Evolutionary conservation across 1,140 invertebrate species (phyloP), one percentile per base, ranked within the genome.

Genomic region (Cotesia vestalis): DNA sequence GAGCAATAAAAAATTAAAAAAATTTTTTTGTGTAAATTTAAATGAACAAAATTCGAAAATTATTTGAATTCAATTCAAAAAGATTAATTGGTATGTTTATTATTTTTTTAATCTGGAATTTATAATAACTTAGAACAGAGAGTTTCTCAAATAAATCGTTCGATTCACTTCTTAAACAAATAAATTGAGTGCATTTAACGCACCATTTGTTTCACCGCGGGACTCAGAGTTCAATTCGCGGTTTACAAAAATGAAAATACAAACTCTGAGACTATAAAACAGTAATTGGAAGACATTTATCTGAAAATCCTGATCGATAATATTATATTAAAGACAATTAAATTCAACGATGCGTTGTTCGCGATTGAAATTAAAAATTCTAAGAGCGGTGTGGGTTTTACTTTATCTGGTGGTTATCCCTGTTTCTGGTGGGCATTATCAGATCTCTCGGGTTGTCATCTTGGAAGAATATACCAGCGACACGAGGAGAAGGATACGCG

Each of bases 381-480:
- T 63, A 14, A 5, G 9, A 14, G 35, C 14, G 60, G 8, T 51
- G 57, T 60, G 61, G 66, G 35, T 66, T 46, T 66, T 20, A 11
- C 0, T 40, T 40, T 72, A 38, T 63, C 14, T 11, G 27, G 3
- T 57, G 6, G 14, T 9, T 12, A 53, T 40, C 12, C 52, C 34
- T 27, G 20, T 68, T 46, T 63, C 38, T 71, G 61, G 62, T n/a
- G 27, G 40, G 67, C 71, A 63, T 74, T 79, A 82, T 84, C 83
- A 80, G 82, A 82, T 84, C 77, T 74, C 70, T 27, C 62, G 59
- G 71, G 67, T 81, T 83, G 82, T 84, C 80, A 83, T 86, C 79
- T 81, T 73, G 72, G 74, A 80, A 77, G 79, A 84, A 86, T 86
- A 84, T 84, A 86, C 79, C 62, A 83, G 46, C 78, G 78, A 83